These are phyloP conservation scores for Iphiclides podalirius DNA, from an alignment of 2,888 invertebrate genomes.

Conservation along the genomic window DNA sequence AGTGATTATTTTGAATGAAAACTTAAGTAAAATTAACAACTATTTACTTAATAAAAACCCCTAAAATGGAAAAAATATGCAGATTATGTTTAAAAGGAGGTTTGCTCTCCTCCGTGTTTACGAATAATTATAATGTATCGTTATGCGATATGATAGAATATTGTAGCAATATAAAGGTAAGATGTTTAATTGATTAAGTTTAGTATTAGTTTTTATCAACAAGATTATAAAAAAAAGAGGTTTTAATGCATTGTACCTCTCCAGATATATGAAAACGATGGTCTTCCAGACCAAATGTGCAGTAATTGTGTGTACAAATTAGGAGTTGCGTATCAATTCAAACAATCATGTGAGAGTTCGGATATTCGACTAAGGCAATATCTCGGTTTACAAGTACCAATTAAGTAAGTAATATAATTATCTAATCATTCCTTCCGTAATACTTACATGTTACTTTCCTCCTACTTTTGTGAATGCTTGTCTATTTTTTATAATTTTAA, in stretches of 20 bases:
- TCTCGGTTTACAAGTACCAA: slow-evolving; percentile 64
- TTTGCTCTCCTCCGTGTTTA: slow-evolving; percentile 80
- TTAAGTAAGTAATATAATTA: slow-evolving; percentile 48
- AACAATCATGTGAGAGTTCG: slow-evolving; percentile 81
- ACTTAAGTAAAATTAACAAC: background rate
- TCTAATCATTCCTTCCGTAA: too few relatives aligned
- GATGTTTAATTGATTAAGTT: background rate
- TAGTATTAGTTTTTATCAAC: background rate
- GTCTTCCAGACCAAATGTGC: slow-evolving; percentile 81
- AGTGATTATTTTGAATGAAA: background rate
- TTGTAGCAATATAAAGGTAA: slow-evolving; percentile 79
- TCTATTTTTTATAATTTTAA: too few relatives aligned
- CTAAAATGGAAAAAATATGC: slow-evolving; percentile 80
- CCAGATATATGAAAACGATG: slow-evolving; percentile 76
- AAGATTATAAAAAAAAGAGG: background rate
- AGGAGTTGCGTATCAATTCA: slow-evolving; percentile 82
- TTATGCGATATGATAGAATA: slow-evolving; percentile 81
- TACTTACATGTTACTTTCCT: too few relatives aligned
- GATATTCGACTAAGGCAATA: slow-evolving; percentile 80
- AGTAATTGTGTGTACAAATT: slow-evolving; percentile 82
- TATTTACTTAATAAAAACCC: too few relatives aligned
- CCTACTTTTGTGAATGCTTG: too few relatives aligned
- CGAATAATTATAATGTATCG: slow-evolving; percentile 80
- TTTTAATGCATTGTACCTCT: slow-evolving; percentile 32
- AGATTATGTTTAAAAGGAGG: slow-evolving; percentile 82